Evolutionary conservation across 2,113 vertebrate species (phyloP), one percentile per base, ranked within the genome.

Genomic region (human): DNA sequence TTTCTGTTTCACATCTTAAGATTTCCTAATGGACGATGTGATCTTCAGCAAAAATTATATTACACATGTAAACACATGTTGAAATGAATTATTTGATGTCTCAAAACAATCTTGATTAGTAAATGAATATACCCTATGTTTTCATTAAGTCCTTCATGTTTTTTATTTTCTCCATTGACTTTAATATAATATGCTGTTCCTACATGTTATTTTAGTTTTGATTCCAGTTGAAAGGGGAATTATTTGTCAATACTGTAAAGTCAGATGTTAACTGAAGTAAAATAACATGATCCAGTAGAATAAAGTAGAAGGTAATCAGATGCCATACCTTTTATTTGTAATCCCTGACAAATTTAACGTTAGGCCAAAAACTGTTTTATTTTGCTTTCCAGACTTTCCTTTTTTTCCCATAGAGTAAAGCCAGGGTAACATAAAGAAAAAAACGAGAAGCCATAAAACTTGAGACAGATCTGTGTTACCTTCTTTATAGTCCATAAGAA

Each of bases 1-100:
- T 98, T 98, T 97, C 89, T 97, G 38, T 98, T 98, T 98, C 95
- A 94, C 97, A 94, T 95, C 82, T 93, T 96, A 97, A 97, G 91
- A 95, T 94, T 13, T 27, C 45, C 57, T 97, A 96, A 72, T 97
- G 86, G 50, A 89, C 70, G 96, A 72, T 98, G 94, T 98, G 96
- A 97, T 97, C 97, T 98, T 97, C 87, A 98, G 89, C 87, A 97
- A 98, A 98, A 93, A 80, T 98, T 97, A 85, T 38, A 75, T 93
- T 82, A 61, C 78, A 97, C 82, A 75, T 96, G 70, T 98, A 98
- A 98, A 97, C 94, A 35, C 94, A 96, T 96, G 86, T 90, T 96
- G 52, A 83, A 97, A 95, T 97, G 68, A 97, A 85, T 97, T 66
- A 96, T 97, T 98, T 98, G 52, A 32, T 98, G 96, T 98, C 93